phyloP scores from a whole-genome alignment of 2,797 vertebrate genomes.

The Xyrichtys novacula region DNA sequence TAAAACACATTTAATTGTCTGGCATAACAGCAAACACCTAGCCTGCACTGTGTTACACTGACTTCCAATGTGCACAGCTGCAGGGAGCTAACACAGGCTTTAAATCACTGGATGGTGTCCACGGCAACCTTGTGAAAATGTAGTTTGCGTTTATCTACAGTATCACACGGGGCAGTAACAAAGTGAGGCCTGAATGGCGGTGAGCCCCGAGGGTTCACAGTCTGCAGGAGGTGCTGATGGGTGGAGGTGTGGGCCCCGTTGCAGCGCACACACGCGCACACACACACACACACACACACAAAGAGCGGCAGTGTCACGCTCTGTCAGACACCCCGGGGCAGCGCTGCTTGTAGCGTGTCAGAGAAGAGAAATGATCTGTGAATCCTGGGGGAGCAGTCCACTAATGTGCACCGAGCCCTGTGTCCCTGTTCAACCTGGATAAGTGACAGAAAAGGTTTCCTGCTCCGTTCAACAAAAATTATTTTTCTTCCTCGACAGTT shows the following conservation, averaged over 20 bases:
- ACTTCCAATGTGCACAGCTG: constrained; percentile 12
- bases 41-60: background rate
- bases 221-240: constrained; percentile 65
- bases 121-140: constrained; percentile 29
- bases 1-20: constrained; percentile 22
- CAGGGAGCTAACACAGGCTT: constrained; percentile 3
- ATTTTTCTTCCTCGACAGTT: constrained; percentile 21
- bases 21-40: constrained; percentile 10
- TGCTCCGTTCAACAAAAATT: constrained; percentile 25
- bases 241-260: constrained; percentile 42
- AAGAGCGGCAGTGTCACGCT: constrained; percentile 58
- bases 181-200: constrained; percentile 40
- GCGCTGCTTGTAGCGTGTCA: constrained; percentile 78
- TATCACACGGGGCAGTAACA: constrained; percentile 45
- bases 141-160: constrained; percentile 35
- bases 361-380: constrained; percentile 84
- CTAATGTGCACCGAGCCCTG: constrained; percentile 79
- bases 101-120: constrained; percentile 9
- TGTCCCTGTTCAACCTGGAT: constrained; percentile 77
- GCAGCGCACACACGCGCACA: constrained; percentile 42
- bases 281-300: constrained; percentile 47
- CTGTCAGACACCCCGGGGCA: constrained; percentile 67
- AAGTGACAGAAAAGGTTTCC: constrained; percentile 70
- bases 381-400: constrained; percentile 76
- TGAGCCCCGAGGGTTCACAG: constrained; percentile 46